Evolutionary conservation across 2,888 invertebrate genomes (phyloP).

Genomic region (Oxycera nigricornis): DNA sequence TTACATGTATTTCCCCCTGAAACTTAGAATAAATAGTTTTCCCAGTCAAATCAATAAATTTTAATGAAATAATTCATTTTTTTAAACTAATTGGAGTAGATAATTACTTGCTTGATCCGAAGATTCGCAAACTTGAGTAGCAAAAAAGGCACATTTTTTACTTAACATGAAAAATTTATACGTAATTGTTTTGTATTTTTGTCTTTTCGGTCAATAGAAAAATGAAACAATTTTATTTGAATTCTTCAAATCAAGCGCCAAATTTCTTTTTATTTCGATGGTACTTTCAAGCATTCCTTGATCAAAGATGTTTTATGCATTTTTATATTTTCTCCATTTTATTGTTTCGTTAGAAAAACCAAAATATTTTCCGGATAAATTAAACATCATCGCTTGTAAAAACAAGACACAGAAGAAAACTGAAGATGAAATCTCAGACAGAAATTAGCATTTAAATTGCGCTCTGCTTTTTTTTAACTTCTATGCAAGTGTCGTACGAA

Average conservation of each 20-base stretch:
- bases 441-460: constrained; percentile 40
- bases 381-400: constrained; percentile 18
- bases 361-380: constrained; percentile 26
- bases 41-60: too few species aligned
- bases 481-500: constrained; percentile 8
- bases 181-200: too few species aligned
- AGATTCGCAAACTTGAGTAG: too few species aligned
- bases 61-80: too few species aligned
- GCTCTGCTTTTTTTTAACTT: constrained; percentile 21
- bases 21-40: too few species aligned
- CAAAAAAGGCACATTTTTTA: too few species aligned
- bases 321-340: background rate
- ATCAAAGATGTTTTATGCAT: constrained; percentile 5
- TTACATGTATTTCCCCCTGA: too few species aligned
- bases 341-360: constrained; percentile 17
- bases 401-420: background rate
- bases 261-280: constrained; percentile 25
- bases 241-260: constrained; percentile 27
- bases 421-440: constrained; percentile 38
- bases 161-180: too few species aligned
- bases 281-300: background rate
- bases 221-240: too few species aligned
- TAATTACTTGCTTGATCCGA: too few species aligned
- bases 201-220: too few species aligned
- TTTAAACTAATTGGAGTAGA: too few species aligned